A percentile compares a stretch with the other conserved stretches of the same genome.
Evolutionary conservation across 2,113 vertebrate species (phyloP).

Genomic region (Tachuris rubrigastra): DNA sequence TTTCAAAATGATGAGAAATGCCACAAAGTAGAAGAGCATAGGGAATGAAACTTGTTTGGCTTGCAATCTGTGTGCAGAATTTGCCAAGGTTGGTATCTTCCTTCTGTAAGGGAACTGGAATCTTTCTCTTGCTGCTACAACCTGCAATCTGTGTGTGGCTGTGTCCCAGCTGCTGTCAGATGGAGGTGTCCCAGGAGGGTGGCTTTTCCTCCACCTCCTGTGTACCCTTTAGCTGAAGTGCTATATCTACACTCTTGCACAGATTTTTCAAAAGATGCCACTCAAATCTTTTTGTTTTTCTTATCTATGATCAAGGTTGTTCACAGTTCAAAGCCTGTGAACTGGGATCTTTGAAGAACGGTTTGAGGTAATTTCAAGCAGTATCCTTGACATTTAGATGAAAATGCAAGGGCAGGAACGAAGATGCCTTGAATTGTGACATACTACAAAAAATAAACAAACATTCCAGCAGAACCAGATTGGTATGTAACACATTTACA

Average conservation of each 20-base stretch:
- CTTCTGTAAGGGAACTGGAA: neutral
- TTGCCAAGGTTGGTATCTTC: neutral
- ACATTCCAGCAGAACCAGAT: neutral
- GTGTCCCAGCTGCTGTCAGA: conserved; percentile 26
- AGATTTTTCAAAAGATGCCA: conserved; percentile 6
- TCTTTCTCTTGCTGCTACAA: neutral
- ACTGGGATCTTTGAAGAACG: neutral
- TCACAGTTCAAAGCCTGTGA: neutral
- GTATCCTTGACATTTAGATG: neutral
- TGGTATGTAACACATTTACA: neutral
- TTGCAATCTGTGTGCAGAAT: neutral
- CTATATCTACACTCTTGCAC: neutral
- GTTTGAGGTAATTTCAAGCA: neutral
- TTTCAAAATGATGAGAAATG: neutral
- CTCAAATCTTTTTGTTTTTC: neutral
- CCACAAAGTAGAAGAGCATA: neutral
- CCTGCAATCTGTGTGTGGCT: conserved; percentile 6
- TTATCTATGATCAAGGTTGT: neutral
- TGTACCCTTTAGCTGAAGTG: neutral
- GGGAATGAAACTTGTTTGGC: neutral
- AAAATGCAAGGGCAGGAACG: neutral
- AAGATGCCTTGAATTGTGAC: neutral
- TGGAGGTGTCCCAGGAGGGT: neutral
- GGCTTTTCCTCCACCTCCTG: neutral
- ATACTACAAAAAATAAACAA: neutral